Evolutionary conservation across 2,113 vertebrate species (phyloP).

Genomic region (Calonectris borealis): DNA sequence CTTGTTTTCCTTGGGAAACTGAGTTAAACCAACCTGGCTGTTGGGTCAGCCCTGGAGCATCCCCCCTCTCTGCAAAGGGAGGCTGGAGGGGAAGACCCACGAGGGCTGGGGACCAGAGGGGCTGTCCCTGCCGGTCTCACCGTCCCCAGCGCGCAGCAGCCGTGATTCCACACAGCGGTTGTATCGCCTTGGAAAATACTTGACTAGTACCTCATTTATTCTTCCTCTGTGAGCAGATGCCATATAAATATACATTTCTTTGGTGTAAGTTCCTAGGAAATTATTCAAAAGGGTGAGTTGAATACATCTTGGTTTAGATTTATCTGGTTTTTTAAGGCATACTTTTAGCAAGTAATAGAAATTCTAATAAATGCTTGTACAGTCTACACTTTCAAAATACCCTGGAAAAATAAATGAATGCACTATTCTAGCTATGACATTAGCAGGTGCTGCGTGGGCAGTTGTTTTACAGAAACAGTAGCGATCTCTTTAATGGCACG

Average conservation of each 20-base stretch:
- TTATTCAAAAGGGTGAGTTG: neutral
- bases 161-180: rapidly evolving
- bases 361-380: constrained; percentile 14
- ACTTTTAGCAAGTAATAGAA: neutral
- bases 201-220: neutral
- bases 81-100: neutral
- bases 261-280: neutral
- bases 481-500: neutral
- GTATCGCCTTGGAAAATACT: neutral
- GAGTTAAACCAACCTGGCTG: neutral
- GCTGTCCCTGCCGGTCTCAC: neutral
- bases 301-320: neutral
- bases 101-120: neutral
- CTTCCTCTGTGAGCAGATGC: neutral
- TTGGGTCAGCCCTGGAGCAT: neutral
- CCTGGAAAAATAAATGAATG: constrained; percentile 12
- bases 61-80: too few relatives aligned
- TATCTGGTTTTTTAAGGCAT: neutral
- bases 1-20: neutral
- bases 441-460: constrained; percentile 61
- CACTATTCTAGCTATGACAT: neutral
- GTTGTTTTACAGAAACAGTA: constrained; percentile 41
- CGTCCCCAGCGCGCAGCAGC: neutral
- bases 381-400: constrained; percentile 24
- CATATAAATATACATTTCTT: neutral